Percentiles rank a stretch among this genome's conserved stretches.
Conservation (phyloP, 2,797 vertebrate species). For the Adelosebastes latens region DNA sequence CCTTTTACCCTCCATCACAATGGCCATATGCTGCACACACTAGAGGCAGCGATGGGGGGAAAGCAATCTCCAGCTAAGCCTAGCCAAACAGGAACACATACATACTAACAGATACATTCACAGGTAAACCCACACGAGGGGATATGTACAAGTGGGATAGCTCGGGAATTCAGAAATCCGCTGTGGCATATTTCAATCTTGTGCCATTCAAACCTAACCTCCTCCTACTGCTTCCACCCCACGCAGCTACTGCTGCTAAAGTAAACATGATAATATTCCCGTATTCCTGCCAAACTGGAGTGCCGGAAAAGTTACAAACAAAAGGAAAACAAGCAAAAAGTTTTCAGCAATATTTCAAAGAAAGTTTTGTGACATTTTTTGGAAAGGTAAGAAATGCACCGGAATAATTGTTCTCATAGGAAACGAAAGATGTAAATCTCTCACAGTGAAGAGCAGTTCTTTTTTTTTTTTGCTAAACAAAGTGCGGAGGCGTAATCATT, state of each 20-base stretch:
- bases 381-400: conserved; percentile 18
- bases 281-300: conserved; percentile 25
- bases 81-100: conserved; percentile 57
- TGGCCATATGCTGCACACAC: conserved; percentile 82
- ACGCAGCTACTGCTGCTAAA: conserved; percentile 20
- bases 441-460: neutral
- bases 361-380: conserved; percentile 35
- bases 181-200: conserved; percentile 60
- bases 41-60: conserved; percentile 19
- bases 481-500: conserved; percentile 46
- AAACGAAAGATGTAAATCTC: conserved; percentile 32
- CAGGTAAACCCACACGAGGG: conserved; percentile 54
- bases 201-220: conserved; percentile 50
- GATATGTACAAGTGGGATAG: conserved; percentile 30
- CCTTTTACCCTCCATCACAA: conserved; percentile 87
- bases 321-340: conserved; percentile 35
- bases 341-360: conserved; percentile 31
- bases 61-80: conserved; percentile 59
- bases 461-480: conserved; percentile 16
- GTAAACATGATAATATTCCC: conserved; percentile 39
- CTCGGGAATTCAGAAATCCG: conserved; percentile 35
- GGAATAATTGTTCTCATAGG: conserved; percentile 51
- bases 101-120: conserved; percentile 50
- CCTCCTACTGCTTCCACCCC: conserved; percentile 47
- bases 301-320: conserved; percentile 44